Conservation (phyloP, 2,888 invertebrate species). For the Leptinotarsa rubiginosa region DNA sequence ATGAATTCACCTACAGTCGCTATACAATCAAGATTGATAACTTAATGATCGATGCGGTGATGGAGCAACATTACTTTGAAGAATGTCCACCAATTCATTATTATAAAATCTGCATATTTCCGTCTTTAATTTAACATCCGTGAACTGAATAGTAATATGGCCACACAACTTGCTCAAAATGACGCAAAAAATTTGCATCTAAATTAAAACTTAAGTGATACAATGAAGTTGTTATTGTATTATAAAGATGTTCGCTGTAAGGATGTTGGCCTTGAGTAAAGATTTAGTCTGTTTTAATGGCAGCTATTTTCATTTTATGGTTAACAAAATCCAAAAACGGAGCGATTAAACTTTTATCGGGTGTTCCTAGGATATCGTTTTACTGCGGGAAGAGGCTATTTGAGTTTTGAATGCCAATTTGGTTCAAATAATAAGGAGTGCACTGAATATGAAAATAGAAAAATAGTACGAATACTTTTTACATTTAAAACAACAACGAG, state of each 20-base stretch:
- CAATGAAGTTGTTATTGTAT: slow-evolving; percentile 42
- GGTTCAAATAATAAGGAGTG: background rate
- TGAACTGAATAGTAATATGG: slow-evolving; percentile 44
- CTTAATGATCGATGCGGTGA: slow-evolving; percentile 39
- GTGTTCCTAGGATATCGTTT: background rate
- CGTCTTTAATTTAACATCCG: slow-evolving; percentile 41
- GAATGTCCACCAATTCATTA: slow-evolving; percentile 36
- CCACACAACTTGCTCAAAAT: slow-evolving; percentile 45
- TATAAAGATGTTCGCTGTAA: slow-evolving; percentile 38
- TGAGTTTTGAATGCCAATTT: background rate
- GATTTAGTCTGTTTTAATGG: slow-evolving; percentile 32
- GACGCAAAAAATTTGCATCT: slow-evolving; percentile 49
- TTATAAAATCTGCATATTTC: slow-evolving; percentile 45
- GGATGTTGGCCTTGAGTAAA: slow-evolving; percentile 34
- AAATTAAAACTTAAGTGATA: slow-evolving; percentile 46
- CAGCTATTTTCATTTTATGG: slow-evolving; percentile 33
- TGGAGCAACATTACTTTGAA: slow-evolving; percentile 30
- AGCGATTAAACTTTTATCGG: slow-evolving; percentile 25
- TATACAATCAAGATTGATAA: slow-evolving; percentile 41
- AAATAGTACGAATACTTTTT: no score
- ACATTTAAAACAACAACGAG: no score
- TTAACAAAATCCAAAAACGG: slow-evolving; percentile 29
- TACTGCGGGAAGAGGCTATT: background rate
- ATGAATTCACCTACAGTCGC: slow-evolving; percentile 29
- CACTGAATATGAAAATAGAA: background rate